Base-by-base conservation (phyloP, 2,797 vertebrate genomes). In the Enteromius anoplus region DNA sequence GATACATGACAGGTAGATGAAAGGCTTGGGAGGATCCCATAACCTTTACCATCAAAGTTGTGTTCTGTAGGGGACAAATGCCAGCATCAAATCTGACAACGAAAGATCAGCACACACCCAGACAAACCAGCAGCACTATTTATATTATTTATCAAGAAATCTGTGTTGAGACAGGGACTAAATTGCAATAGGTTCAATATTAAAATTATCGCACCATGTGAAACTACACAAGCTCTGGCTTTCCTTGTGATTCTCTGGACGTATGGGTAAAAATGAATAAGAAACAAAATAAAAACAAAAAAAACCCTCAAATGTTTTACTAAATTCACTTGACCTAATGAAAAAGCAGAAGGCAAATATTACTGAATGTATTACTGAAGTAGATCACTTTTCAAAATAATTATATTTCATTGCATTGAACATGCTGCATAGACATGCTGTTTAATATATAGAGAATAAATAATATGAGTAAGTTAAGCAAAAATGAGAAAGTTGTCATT, bases 11-110 rank as follows among this genome's bases (percentile, higher is more conserved):
- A 64, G 84, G 75, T 75, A 71, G 85, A 80, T 88, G 40, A 85
- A 76, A 86, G 68, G 80, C 49, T 66, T 73, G 82, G 82, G 65
- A 72, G 79, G 65, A 65, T 71, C 47, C 73, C 51, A 19, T 88
- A 82, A 87, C 85, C 85, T 87, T 88, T 87, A 79, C 58, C 75
- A 85, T 87, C 82, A 87, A 87, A 83, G 47, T 58, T 80, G 76
- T 26, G 65, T 71, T 82, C 65, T 79, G 37, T 85, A 68, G 64
- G 47, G 76, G 29, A 80, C 71, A 86, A 85, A 86, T 84, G 70
- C n/a, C 77, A 84, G 68, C 53, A 53, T 37, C 51, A 47, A 81
- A 82, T 81, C 40, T 51, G 51, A 84, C 29, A 85, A 51, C 34
- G 42, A 65, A 53, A 62, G 37, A 79, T 62, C 60, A 78, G 72